Percentiles rank a stretch among this genome's conserved stretches.
Conservation (phyloP, 2,888 invertebrate species). For the Trachelus iudaicus region DNA sequence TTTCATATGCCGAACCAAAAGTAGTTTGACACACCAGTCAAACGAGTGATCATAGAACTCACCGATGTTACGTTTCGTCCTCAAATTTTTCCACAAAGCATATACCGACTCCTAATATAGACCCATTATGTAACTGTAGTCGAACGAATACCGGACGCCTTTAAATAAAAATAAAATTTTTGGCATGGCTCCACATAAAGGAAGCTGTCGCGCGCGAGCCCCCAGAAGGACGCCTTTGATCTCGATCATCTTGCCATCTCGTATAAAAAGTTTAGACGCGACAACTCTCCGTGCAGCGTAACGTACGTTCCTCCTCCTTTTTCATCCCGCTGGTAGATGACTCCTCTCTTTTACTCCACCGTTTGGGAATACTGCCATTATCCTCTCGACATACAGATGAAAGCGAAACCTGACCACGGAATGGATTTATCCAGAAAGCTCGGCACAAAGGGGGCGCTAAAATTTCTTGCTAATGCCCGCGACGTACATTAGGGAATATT, state of each 20-base stretch:
- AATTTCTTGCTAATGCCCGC: slow-evolving; percentile 42
- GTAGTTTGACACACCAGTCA: background rate
- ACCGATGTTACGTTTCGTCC: background rate
- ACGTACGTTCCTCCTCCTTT: background rate
- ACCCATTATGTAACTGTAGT: background rate
- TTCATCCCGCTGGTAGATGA: background rate
- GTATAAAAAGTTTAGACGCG: slow-evolving; percentile 43
- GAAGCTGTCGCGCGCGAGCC: slow-evolving; percentile 2
- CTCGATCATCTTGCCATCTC: slow-evolving; percentile 42
- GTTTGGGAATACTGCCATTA: slow-evolving; percentile 62
- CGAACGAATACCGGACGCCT: background rate
- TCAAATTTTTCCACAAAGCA: background rate
- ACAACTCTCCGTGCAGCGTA: background rate
- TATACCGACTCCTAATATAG: background rate
- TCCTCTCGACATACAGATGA: slow-evolving; percentile 57
- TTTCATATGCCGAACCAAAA: background rate
- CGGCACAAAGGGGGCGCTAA: slow-evolving; percentile 39
- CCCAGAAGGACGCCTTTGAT: slow-evolving; percentile 36
- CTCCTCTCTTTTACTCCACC: slow-evolving; percentile 26
- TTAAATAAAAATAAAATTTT: background rate
- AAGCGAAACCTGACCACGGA: slow-evolving; percentile 60
- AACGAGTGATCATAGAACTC: background rate
- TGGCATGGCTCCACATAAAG: background rate
- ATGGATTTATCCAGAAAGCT: slow-evolving; percentile 53
- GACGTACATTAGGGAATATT: background rate